Evolutionary conservation across 2,888 invertebrate genomes (phyloP).

Genomic region (Mechanitis mazaeus): DNA sequence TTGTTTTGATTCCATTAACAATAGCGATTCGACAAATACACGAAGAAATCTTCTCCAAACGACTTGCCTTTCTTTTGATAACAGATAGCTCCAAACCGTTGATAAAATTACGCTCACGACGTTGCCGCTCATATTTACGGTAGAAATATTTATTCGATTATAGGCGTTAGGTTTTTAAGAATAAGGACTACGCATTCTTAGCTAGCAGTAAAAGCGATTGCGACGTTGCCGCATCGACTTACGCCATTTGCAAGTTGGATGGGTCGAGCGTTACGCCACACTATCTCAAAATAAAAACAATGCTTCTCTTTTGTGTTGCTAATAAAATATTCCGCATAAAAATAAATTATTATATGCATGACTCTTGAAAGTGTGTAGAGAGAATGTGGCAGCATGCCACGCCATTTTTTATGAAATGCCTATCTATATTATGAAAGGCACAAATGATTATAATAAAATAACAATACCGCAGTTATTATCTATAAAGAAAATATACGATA

Average conservation of each 20-base stretch:
- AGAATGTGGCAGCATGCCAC: neutral
- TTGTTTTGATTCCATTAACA: constrained; percentile 19
- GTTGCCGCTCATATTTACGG: constrained; percentile 47
- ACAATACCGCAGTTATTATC: too few relatives aligned
- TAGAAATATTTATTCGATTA: constrained; percentile 1
- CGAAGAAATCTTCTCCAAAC: constrained; percentile 15
- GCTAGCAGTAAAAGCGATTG: constrained; percentile 48
- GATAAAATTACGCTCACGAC: constrained; percentile 66
- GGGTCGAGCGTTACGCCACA: constrained; percentile 55
- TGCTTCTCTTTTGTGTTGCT: constrained; percentile 49
- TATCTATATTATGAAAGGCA: too few relatives aligned
- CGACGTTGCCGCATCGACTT: constrained; percentile 53
- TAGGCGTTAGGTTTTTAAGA: neutral
- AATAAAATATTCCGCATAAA: constrained; percentile 38
- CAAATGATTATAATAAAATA: too few relatives aligned
- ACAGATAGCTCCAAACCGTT: constrained; percentile 49
- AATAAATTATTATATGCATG: neutral
- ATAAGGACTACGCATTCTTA: constrained; percentile 12
- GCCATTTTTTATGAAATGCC: neutral
- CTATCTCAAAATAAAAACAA: constrained; percentile 68
- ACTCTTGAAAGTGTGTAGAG: neutral
- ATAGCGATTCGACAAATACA: constrained; percentile 11
- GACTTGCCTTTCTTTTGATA: constrained; percentile 32
- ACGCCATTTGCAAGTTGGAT: constrained; percentile 68
- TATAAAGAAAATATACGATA: too few relatives aligned